These are phyloP conservation scores for Mastomys natalensis DNA, from an alignment of 2,113 vertebrate species.

Conservation along the genomic window DNA sequence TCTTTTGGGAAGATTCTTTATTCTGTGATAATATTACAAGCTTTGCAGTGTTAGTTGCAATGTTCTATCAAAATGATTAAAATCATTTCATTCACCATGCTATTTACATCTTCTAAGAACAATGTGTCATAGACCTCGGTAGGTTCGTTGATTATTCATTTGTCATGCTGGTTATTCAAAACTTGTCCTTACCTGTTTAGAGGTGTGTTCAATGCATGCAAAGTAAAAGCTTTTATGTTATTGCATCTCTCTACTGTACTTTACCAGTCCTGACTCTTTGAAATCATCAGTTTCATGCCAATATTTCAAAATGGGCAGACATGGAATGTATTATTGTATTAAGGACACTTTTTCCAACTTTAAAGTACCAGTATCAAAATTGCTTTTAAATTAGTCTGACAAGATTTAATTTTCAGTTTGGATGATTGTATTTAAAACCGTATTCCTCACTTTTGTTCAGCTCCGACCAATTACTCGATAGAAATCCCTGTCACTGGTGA, in stretches of 20 bases:
- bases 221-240: neutral
- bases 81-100: neutral
- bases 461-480: neutral
- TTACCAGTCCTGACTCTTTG: neutral
- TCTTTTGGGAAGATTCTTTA: neutral
- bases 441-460: neutral
- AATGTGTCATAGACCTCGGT: neutral
- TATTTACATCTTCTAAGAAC: neutral
- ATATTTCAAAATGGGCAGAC: neutral
- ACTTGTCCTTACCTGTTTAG: too few relatives aligned
- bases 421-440: neutral
- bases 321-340: neutral
- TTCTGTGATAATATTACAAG: neutral
- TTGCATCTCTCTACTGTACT: neutral
- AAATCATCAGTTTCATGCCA: neutral
- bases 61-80: neutral
- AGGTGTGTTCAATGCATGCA: neutral
- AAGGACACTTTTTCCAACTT: neutral
- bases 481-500: too few relatives aligned
- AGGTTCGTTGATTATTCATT: neutral
- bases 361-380: neutral
- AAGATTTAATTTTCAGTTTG: constrained; percentile 34
- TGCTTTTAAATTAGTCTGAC: neutral
- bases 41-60: neutral
- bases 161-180: neutral